Evolutionary conservation across 2,113 vertebrate species (phyloP).

Genomic region (Aegotheles bennettii): DNA sequence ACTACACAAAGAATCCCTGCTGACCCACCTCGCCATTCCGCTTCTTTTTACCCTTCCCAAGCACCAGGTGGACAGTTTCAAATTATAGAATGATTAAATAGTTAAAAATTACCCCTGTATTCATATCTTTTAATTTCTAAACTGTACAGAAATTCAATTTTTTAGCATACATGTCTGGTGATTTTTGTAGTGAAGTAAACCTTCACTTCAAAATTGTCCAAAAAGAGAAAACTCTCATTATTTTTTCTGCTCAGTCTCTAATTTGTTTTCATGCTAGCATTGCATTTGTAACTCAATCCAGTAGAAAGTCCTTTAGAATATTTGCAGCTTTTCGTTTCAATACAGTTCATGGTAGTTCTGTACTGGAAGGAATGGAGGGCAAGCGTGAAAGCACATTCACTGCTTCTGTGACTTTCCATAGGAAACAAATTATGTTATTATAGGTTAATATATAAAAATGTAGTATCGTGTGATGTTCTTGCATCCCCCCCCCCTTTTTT

Average conservation of each 20-base stretch:
- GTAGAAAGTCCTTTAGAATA: not conserved
- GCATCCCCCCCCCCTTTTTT: not conserved
- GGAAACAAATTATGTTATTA: not conserved
- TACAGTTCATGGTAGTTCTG: not conserved
- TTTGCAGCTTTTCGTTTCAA: not conserved
- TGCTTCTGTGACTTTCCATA: not conserved
- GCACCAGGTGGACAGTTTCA: not conserved
- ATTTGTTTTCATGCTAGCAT: not conserved
- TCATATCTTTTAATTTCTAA: not conserved
- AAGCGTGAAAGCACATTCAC: not conserved
- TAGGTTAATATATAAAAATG: not conserved
- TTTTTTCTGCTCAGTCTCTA: not conserved
- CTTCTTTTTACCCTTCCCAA: not conserved
- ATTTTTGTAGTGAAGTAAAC: not conserved
- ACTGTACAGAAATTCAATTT: not conserved
- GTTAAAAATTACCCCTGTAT: not conserved
- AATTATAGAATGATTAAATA: not conserved
- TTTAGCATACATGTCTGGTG: not conserved
- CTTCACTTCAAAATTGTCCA: not conserved
- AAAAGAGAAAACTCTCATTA: not conserved
- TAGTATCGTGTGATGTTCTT: not conserved
- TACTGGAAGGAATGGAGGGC: not conserved
- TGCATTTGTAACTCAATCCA: not conserved
- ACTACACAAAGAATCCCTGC: not conserved
- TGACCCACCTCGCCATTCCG: not conserved